A percentile compares a stretch with the other conserved stretches of the same genome.
phyloP scores from a whole-genome alignment of 2,797 vertebrate species.

The Mormyrops boulengeri region DNA sequence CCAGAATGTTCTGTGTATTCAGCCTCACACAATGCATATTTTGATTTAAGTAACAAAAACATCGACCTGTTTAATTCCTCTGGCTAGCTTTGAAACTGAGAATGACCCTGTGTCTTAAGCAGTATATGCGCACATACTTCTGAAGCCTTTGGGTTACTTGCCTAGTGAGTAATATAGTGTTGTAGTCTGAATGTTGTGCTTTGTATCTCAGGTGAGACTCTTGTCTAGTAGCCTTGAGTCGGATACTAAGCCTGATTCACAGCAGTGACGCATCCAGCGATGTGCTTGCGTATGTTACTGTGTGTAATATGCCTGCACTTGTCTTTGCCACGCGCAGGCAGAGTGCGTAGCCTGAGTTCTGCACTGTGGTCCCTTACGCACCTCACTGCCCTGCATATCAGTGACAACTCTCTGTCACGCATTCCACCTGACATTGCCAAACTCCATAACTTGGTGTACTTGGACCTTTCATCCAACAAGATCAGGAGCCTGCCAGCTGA shows the following conservation, averaged over 20 bases:
- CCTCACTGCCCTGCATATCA: slow-evolving; percentile 95
- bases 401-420: slow-evolving; percentile 94
- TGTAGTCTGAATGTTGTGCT: neutral
- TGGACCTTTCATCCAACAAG: slow-evolving; percentile 98
- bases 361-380: slow-evolving; percentile 94
- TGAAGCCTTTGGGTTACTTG: neutral
- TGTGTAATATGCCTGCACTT: neutral
- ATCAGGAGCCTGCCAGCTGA: slow-evolving; percentile 97
- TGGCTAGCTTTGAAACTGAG: neutral
- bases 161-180: neutral
- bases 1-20: neutral
- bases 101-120: neutral
- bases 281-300: neutral
- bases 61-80: neutral
- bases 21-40: neutral
- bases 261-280: neutral
- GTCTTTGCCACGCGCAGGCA: slow-evolving; percentile 58
- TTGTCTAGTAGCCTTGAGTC: neutral
- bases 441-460: slow-evolving; percentile 96
- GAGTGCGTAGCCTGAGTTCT: slow-evolving; percentile 91
- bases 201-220: neutral
- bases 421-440: slow-evolving; percentile 99
- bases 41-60: neutral
- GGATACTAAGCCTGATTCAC: neutral
- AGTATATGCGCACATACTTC: neutral